Conservation (phyloP, 2,888 invertebrate genomes). For the Andrena bucephala region DNA sequence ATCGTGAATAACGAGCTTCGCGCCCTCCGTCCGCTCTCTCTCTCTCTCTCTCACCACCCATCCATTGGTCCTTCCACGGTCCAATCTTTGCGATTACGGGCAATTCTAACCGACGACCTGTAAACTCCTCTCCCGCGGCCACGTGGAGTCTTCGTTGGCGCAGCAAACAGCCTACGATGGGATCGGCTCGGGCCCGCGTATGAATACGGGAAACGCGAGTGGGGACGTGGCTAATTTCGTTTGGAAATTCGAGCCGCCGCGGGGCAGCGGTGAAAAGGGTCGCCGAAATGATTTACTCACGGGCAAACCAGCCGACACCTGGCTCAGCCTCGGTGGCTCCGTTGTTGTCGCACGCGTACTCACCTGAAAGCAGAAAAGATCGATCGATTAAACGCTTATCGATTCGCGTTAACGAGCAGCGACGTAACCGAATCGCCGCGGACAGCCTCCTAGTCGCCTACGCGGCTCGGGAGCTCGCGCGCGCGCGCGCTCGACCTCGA, state of each 20-base stretch:
- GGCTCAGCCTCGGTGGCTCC: slow-evolving; percentile 25
- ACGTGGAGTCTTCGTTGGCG: background rate
- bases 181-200: no score
- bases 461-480: slow-evolving; percentile 36
- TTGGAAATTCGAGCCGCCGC: background rate
- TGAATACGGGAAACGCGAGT: no score
- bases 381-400: slow-evolving; percentile 61
- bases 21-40: slow-evolving; percentile 2
- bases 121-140: slow-evolving; percentile 42
- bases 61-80: slow-evolving; percentile 10
- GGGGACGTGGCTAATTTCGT: background rate
- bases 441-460: slow-evolving; percentile 46
- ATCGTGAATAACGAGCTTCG: slow-evolving; percentile 68
- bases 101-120: slow-evolving; percentile 67
- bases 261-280: background rate
- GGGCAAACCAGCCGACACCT: slow-evolving; percentile 14
- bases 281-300: slow-evolving; percentile 35
- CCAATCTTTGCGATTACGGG: slow-evolving; percentile 69
- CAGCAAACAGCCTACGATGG: background rate
- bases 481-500: slow-evolving; percentile 52
- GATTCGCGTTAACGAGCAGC: slow-evolving; percentile 19
- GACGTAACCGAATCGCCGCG: background rate
- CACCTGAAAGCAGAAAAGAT: slow-evolving; percentile 69
- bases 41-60: background rate
- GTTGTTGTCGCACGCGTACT: slow-evolving; percentile 49